Conservation (phyloP, 2,797 vertebrate species). For the Benthosema pterotum region DNA sequence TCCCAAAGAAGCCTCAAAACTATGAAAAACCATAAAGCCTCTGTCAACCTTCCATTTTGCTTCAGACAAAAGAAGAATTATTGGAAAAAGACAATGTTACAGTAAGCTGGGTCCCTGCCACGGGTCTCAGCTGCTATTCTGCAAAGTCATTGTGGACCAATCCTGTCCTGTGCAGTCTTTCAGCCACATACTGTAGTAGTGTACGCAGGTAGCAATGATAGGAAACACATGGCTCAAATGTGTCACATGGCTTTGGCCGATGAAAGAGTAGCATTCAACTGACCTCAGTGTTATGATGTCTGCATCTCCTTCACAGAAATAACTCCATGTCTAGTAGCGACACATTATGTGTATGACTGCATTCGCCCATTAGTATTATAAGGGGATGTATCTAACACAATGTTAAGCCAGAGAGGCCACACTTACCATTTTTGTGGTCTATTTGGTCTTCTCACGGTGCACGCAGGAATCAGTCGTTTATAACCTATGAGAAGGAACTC, state of each 20-base stretch:
- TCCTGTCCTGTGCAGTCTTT: constrained; percentile 17
- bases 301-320: constrained; percentile 46
- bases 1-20: no score
- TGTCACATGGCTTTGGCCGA: constrained; percentile 35
- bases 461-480: constrained; percentile 54
- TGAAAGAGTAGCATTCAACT: constrained; percentile 3
- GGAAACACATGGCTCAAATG: constrained; percentile 13
- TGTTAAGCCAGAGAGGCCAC: constrained; percentile 4
- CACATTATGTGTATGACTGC: neutral
- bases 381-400: constrained; percentile 11
- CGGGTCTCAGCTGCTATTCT: constrained; percentile 13
- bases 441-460: constrained; percentile 54
- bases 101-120: neutral
- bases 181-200: constrained; percentile 10
- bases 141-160: constrained; percentile 10
- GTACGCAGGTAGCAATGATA: constrained; percentile 33
- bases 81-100: neutral
- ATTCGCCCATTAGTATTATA: neutral
- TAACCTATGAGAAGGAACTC: constrained; percentile 39
- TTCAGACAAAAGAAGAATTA: neutral
- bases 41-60: constrained; percentile 8
- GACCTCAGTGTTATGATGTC: constrained; percentile 23
- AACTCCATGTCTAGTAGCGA: neutral
- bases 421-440: constrained; percentile 65
- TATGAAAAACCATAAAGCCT: neutral